Evolutionary conservation across 2,888 invertebrate genomes (phyloP).

Genomic region (Pristionchus entomophagus): DNA sequence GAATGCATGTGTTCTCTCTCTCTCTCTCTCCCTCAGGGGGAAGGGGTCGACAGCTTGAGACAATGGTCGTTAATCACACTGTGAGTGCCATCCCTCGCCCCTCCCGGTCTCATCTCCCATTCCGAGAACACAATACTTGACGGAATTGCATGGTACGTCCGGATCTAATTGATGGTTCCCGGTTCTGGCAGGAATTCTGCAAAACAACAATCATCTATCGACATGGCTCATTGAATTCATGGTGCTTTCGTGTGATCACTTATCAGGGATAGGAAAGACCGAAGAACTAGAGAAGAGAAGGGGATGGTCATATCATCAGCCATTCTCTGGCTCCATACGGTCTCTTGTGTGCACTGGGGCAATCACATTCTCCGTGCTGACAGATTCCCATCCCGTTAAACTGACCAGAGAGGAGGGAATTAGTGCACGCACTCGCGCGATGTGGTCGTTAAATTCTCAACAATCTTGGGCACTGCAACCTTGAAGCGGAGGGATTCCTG

Average conservation of each 20-base stretch:
- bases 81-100: neutral
- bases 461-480: constrained; percentile 28
- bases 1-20: constrained; percentile 9
- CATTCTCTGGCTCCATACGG: constrained; percentile 28
- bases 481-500: neutral
- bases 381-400: constrained; percentile 41
- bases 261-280: neutral
- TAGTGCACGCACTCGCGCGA: neutral
- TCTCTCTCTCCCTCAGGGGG: no score
- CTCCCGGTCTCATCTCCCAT: neutral
- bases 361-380: constrained; percentile 40
- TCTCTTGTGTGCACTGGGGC: neutral
- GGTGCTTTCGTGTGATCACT: neutral
- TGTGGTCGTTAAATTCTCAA: constrained; percentile 33
- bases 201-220: neutral
- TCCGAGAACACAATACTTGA: neutral
- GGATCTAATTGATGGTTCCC: neutral
- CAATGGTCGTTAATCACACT: constrained; percentile 36
- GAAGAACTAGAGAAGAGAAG: neutral
- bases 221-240: neutral
- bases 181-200: neutral
- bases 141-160: constrained; percentile 30
- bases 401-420: no score
- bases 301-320: neutral
- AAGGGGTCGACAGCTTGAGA: constrained; percentile 18